phyloP scores from a whole-genome alignment of 2,888 invertebrate genomes.

The Ditula angustiorana region DNA sequence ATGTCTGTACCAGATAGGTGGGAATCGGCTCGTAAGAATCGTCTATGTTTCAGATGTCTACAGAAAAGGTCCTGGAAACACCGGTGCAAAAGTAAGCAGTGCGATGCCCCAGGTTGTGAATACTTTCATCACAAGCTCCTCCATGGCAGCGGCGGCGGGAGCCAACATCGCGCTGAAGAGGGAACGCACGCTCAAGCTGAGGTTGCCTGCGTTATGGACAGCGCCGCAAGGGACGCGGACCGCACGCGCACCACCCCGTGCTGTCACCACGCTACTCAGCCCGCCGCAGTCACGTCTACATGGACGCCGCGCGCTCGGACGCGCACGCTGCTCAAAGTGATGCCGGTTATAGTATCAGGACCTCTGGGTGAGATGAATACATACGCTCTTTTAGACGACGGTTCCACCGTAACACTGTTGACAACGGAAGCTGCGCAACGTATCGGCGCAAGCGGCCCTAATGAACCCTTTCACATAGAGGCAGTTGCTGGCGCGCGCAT shows the following conservation, averaged over 20 bases:
- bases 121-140: background rate
- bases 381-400: conserved; percentile 11
- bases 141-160: background rate
- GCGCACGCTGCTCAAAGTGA: background rate
- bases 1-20: background rate
- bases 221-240: background rate
- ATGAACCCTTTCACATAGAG: background rate
- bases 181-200: too few relatives aligned
- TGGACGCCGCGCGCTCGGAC: background rate
- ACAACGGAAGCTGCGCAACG: background rate
- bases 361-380: background rate
- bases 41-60: conserved; percentile 6
- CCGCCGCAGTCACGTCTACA: background rate
- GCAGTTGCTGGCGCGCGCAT: background rate
- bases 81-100: background rate
- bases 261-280: background rate
- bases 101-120: background rate
- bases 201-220: too few relatives aligned
- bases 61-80: background rate
- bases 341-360: background rate
- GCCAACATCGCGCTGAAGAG: too few relatives aligned
- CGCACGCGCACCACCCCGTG: background rate
- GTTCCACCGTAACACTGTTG: background rate
- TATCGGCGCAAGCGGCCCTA: conserved; percentile 8
- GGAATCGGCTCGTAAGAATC: background rate